Evolutionary conservation across 2,113 vertebrate genomes (phyloP).

Genomic region (Nycticryphes semicollaris): DNA sequence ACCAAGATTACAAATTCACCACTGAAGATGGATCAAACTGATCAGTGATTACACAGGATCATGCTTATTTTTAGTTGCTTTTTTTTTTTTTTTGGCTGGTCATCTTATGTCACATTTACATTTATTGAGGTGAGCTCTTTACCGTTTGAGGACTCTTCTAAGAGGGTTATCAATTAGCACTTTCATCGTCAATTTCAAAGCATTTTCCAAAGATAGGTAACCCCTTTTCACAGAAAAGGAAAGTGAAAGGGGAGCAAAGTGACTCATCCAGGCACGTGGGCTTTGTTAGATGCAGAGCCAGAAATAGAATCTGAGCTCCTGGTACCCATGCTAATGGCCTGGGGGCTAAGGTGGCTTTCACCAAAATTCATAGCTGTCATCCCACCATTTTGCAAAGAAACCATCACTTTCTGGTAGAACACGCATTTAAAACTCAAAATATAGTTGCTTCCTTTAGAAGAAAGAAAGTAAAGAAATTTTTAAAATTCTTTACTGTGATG

Average conservation of each 20-base stretch:
- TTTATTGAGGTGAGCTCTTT: neutral
- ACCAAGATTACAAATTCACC: neutral
- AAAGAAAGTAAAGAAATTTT: no score
- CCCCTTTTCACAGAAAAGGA: conserved; percentile 38
- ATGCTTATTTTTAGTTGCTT: neutral
- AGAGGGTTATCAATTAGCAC: neutral
- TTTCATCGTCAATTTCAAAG: neutral
- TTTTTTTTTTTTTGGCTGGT: neutral
- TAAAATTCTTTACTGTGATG: no score
- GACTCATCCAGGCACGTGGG: neutral
- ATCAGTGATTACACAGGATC: neutral
- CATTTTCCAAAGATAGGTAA: neutral
- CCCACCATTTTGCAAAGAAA: neutral
- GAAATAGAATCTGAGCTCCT: neutral
- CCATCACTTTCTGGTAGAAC: neutral
- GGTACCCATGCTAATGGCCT: neutral
- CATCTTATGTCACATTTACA: neutral
- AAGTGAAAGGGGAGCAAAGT: conserved; percentile 14
- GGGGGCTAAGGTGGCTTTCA: neutral
- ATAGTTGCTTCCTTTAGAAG: neutral
- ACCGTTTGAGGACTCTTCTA: neutral
- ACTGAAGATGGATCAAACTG: neutral
- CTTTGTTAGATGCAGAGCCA: neutral
- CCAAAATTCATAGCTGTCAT: neutral
- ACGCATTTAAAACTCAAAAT: neutral